Evolutionary conservation across 2,888 invertebrate species (phyloP).

Genomic region (Sycophila texana): DNA sequence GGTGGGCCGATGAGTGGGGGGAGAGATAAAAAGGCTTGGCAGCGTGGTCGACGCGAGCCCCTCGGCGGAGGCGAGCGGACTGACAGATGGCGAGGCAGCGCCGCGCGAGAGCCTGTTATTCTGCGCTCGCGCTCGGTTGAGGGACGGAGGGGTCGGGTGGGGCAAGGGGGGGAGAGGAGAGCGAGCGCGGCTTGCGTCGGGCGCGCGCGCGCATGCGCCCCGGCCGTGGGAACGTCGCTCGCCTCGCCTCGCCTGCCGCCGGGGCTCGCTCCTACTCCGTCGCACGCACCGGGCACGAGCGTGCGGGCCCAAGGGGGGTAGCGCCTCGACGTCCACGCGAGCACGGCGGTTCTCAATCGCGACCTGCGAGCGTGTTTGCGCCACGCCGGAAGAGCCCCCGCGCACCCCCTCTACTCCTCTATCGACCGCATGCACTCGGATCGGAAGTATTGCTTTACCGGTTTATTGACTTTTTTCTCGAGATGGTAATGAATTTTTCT

Average conservation of each 20-base stretch:
- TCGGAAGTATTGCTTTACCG: too few species aligned
- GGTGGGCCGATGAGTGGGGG: not conserved
- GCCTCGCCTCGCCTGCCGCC: conserved; percentile 59
- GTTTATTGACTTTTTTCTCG: too few species aligned
- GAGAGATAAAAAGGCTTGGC: conserved; percentile 58
- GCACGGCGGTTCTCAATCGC: conserved; percentile 67
- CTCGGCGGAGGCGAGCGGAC: conserved; percentile 44
- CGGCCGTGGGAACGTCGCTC: conserved; percentile 72
- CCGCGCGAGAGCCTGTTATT: conserved; percentile 5
- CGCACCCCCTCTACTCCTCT: too few species aligned
- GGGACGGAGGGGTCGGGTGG: conserved; percentile 26
- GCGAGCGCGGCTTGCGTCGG: conserved; percentile 47
- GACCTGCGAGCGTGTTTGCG: conserved; percentile 36
- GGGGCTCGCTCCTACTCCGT: conserved; percentile 30
- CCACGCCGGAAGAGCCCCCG: not conserved
- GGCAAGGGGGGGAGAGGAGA: conserved; percentile 39
- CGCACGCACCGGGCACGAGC: conserved; percentile 18
- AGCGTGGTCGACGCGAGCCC: conserved; percentile 53
- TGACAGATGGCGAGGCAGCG: conserved; percentile 56
- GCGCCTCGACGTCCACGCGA: conserved; percentile 56
- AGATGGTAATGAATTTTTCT: too few species aligned
- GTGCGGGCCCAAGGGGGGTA: conserved; percentile 17
- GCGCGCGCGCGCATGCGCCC: conserved; percentile 70
- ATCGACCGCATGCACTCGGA: not conserved
- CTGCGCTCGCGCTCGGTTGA: not conserved